These are phyloP conservation scores for Ophioderma brevispina DNA, from an alignment of 35 echinoderm and acorn worm species.

Conservation along the genomic window DNA sequence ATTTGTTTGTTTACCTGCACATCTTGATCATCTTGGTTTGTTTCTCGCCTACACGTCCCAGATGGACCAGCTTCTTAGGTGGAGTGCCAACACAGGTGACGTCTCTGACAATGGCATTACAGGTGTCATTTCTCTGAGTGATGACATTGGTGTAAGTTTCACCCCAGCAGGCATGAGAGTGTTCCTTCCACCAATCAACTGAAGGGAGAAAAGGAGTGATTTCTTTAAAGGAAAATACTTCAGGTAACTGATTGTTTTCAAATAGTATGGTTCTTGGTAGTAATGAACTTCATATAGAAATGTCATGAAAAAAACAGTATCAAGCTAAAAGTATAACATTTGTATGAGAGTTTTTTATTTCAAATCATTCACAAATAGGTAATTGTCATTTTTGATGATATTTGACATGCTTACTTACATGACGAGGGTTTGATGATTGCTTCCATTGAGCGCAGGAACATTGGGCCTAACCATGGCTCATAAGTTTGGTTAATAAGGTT, in stretches of 20 bases:
- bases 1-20: slow-evolving; percentile 99
- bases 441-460: slow-evolving; percentile 81
- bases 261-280: too few species aligned
- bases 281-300: too few species aligned
- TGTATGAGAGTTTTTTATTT: too few species aligned
- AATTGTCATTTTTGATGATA: too few species aligned
- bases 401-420: slow-evolving; percentile 80
- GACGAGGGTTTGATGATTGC: slow-evolving; percentile 92
- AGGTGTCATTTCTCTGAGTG: slow-evolving; percentile 68
- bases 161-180: slow-evolving; percentile 71
- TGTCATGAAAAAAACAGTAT: too few species aligned
- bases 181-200: slow-evolving; percentile 98
- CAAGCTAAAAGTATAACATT: too few species aligned
- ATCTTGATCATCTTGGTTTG: slow-evolving; percentile 72
- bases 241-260: too few species aligned
- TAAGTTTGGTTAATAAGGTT: slow-evolving; percentile 80
- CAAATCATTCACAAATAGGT: too few species aligned
- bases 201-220: neutral
- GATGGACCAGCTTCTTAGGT: slow-evolving; percentile 60
- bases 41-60: slow-evolving; percentile 83
- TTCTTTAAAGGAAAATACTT: too few species aligned
- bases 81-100: slow-evolving; percentile 87
- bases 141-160: slow-evolving; percentile 96
- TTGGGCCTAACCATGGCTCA: slow-evolving; percentile 77
- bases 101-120: slow-evolving; percentile 87